phyloP scores from a whole-genome alignment of 92 coral and sea anemone species.

The Plumapathes pennacea region DNA sequence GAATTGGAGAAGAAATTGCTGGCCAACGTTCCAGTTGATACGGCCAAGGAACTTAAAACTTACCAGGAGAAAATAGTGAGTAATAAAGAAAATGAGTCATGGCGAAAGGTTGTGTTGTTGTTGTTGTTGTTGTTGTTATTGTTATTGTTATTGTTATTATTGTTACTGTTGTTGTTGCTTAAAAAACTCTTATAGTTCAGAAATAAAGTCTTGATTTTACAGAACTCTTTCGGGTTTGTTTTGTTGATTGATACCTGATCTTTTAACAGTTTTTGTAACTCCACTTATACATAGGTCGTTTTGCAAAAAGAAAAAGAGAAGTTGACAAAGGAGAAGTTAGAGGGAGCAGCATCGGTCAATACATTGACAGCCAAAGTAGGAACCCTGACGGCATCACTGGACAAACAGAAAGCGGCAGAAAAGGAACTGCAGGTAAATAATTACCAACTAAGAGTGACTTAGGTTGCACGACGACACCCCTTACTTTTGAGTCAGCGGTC shows the following conservation, averaged over 20 bases:
- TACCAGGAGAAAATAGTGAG: slow-evolving; percentile 86
- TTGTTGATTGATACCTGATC: background rate
- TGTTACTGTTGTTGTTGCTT: too few species aligned
- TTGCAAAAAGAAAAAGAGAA: slow-evolving; percentile 73
- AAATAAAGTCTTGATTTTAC: too few species aligned
- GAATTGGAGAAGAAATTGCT: slow-evolving; percentile 80
- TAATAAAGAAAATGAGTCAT: too few species aligned
- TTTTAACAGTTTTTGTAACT: background rate
- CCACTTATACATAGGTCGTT: slow-evolving; percentile 35
- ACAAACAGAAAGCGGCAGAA: slow-evolving; percentile 76
- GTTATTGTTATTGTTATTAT: too few species aligned
- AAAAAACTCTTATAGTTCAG: too few species aligned
- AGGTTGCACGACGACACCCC: too few species aligned
- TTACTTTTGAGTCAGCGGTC: too few species aligned
- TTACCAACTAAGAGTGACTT: background rate
- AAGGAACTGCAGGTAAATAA: slow-evolving; percentile 80
- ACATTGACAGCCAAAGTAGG: slow-evolving; percentile 84
- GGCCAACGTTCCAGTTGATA: slow-evolving; percentile 90
- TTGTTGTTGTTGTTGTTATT: too few species aligned
- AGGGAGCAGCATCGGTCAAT: slow-evolving; percentile 66
- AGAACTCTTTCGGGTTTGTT: background rate
- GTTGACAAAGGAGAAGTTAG: slow-evolving; percentile 60
- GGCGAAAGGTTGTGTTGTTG: too few species aligned
- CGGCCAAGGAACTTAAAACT: slow-evolving; percentile 82
- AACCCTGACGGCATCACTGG: slow-evolving; percentile 68